Conservation (phyloP, 2,113 vertebrate species). For the Oenanthe melanoleuca region DNA sequence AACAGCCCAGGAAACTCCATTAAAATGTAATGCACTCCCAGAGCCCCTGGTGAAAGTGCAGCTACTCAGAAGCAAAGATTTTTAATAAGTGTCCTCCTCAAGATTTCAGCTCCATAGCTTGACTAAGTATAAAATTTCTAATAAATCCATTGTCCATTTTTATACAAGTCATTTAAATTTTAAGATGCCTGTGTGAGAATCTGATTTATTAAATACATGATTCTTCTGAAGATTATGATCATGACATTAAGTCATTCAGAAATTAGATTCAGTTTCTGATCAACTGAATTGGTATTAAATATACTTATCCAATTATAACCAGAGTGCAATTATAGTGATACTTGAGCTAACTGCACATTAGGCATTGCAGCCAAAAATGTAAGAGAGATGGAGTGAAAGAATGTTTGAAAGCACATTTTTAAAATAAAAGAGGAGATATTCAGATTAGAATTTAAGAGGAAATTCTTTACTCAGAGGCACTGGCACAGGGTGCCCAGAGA, state of each 20-base stretch:
- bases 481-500: background rate
- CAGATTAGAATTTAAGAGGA: background rate
- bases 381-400: background rate
- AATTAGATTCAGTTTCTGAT: conserved; percentile 23
- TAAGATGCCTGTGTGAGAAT: background rate
- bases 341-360: background rate
- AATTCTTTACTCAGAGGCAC: background rate
- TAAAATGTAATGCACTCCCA: background rate
- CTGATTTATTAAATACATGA: background rate
- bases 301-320: conserved; percentile 1
- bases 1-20: background rate
- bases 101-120: background rate
- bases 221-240: background rate
- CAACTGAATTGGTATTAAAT: background rate
- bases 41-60: background rate
- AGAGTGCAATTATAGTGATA: background rate
- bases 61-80: background rate
- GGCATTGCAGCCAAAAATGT: background rate
- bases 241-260: background rate
- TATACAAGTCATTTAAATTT: background rate
- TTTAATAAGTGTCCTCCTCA: background rate
- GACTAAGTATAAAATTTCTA: background rate
- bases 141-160: background rate
- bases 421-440: background rate
- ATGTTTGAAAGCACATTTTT: background rate